Base-by-base conservation (phyloP, 2,797 vertebrate species). In the Picus viridis region DNA sequence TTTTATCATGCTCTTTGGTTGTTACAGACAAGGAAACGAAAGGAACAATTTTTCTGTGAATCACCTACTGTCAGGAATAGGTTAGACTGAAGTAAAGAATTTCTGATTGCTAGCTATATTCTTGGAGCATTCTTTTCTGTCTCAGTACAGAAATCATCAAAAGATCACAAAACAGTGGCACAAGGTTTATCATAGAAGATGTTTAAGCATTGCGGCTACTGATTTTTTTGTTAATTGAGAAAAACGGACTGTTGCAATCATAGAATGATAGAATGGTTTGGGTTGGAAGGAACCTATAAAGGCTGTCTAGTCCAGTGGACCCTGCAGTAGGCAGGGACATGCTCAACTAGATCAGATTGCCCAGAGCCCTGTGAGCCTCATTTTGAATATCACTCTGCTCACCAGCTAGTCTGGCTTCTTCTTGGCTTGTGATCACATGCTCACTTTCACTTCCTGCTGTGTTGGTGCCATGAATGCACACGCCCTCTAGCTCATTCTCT, bases 401-500 rank as follows among this genome's bases (percentile, higher is more conserved):
- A 22, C 5, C 16, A 27, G 9, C 29, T 30, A 15, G 73, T 47
- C 39, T 2, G 1, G 13, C 29, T 41, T 61, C 32, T 12, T 23
- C 68, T 89, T 64, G 27, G 30, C 30, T 49, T 0, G 1, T 0
- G 1, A 8, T 69, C 51, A 30, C 57, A 15, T 2, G 2, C 34
- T 16, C 14, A 20, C 19, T 24, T 1, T 2, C n/a, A 17, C 0
- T 1, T 15, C 30, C 65, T 51, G 32, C 41, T 34, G 20, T 34
- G 43, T 17, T 51, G n/a, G 20, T 1, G 4, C 49, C 16, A 6
- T 0, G 2, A 53, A 24, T 14, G 12, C 26, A 12, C 0, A 4
- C 9, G 19, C 20, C 27, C 13, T 59, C 29, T 47, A 34, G 39
- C 67, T 30, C 36, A 15, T 56, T 12, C 6, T 67, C 24, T 41